phyloP scores from a whole-genome alignment of 23 tunicate species.

The Oikopleura albicans region DNA sequence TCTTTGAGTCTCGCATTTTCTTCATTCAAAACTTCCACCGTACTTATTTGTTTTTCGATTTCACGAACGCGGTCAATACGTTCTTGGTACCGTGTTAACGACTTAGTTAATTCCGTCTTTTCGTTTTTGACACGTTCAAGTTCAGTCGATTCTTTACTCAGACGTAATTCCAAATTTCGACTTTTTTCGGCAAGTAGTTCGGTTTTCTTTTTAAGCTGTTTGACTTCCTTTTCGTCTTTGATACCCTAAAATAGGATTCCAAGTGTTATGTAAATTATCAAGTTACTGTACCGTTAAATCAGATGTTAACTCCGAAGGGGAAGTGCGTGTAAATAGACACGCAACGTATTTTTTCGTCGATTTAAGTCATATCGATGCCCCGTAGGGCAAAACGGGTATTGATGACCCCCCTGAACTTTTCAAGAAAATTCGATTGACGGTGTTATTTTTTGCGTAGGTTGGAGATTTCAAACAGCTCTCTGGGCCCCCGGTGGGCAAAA shows the following conservation, averaged over 20 bases:
- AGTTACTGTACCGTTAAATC: too few species aligned
- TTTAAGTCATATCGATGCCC: too few species aligned
- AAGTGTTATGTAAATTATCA: too few species aligned
- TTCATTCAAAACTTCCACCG: neutral
- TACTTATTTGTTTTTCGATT: neutral
- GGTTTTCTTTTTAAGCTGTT: neutral
- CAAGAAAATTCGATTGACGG: too few species aligned
- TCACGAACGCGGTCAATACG: neutral
- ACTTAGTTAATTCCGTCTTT: neutral
- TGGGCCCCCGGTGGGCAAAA: too few species aligned
- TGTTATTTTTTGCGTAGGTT: too few species aligned
- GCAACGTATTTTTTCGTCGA: too few species aligned
- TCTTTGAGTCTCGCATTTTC: neutral
- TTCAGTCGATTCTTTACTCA: neutral
- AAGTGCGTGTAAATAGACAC: too few species aligned
- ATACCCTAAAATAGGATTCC: slow-evolving; percentile 1
- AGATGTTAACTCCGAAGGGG: too few species aligned
- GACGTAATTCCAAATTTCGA: neutral
- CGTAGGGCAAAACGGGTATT: too few species aligned
- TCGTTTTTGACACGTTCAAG: slow-evolving; percentile 2
- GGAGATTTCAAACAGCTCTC: too few species aligned
- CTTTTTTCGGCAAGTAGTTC: neutral
- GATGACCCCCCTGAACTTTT: too few species aligned
- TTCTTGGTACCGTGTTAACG: neutral
- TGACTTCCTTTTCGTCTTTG: neutral